These are phyloP conservation scores for Apostichopus californicus DNA, from an alignment of 35 echinoderm and acorn worm species.

Conservation along the genomic window DNA sequence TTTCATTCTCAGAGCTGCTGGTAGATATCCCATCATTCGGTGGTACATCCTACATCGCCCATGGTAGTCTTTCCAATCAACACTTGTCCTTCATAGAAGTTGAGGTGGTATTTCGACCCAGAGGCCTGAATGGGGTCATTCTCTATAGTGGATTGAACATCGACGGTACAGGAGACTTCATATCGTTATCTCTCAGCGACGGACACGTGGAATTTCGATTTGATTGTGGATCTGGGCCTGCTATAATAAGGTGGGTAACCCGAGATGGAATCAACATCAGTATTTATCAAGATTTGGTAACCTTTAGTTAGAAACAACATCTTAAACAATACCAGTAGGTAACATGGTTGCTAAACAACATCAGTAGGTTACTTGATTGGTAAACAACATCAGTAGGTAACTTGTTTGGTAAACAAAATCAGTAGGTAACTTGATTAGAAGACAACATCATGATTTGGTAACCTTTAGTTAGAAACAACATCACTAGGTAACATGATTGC, in stretches of 20 bases:
- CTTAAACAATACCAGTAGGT: background rate
- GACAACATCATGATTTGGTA: too few species aligned
- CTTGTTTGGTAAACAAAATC: too few species aligned
- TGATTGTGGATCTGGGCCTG: conserved; percentile 94
- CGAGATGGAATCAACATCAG: background rate
- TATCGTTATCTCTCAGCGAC: conserved; percentile 71
- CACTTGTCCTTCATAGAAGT: conserved; percentile 95
- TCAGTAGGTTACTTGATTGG: too few species aligned
- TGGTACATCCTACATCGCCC: conserved; percentile 83
- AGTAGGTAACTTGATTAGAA: too few species aligned
- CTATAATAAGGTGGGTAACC: conserved; percentile 73
- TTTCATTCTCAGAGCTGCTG: conserved; percentile 60
- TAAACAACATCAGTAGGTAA: too few species aligned
- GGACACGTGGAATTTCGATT: conserved; percentile 91
- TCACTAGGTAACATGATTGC: too few species aligned
- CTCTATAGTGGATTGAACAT: conserved; percentile 80
- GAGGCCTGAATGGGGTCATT: conserved; percentile 70
- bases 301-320: background rate
- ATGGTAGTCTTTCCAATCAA: conserved; percentile 75
- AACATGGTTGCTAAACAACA: background rate
- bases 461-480: too few species aligned
- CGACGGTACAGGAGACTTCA: conserved; percentile 85
- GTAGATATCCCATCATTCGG: conserved; percentile 94
- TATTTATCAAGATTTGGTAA: background rate
- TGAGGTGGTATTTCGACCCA: conserved; percentile 84